phyloP scores from a whole-genome alignment of 2,113 vertebrate species.

The Rutilus rutilus region DNA sequence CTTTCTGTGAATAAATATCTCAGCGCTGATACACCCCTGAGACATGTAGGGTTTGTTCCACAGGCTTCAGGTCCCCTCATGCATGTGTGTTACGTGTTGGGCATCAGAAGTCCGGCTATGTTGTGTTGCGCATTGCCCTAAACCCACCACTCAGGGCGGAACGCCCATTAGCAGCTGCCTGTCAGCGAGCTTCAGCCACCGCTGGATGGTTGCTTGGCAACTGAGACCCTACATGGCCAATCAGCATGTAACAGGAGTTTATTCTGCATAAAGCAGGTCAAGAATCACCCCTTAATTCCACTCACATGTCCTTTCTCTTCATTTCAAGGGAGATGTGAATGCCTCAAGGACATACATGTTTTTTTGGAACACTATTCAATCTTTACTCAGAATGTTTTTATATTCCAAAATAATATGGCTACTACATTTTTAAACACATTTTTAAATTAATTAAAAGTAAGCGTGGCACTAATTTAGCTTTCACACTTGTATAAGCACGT shows the following conservation, averaged over 20 bases:
- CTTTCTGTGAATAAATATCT: background rate
- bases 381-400: background rate
- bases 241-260: constrained; percentile 70
- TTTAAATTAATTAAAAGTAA: too few relatives aligned
- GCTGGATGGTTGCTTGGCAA: constrained; percentile 79
- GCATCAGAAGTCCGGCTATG: constrained; percentile 54
- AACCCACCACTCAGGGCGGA: constrained; percentile 41
- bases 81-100: constrained; percentile 53
- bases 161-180: constrained; percentile 73
- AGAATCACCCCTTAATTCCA: constrained; percentile 60
- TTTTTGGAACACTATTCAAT: background rate
- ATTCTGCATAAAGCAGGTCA: constrained; percentile 63
- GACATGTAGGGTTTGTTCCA: background rate
- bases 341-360: background rate
- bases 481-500: too few relatives aligned
- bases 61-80: background rate
- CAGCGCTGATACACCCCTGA: constrained; percentile 39
- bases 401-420: too few relatives aligned
- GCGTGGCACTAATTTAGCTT: too few relatives aligned
- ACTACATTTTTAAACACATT: too few relatives aligned
- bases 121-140: constrained; percentile 15
- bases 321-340: constrained; percentile 36
- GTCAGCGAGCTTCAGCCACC: constrained; percentile 64
- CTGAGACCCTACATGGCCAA: constrained; percentile 72
- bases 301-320: constrained; percentile 61